Evolutionary conservation across 2,888 invertebrate genomes (phyloP).

Genomic region (Mamestra brassicae): DNA sequence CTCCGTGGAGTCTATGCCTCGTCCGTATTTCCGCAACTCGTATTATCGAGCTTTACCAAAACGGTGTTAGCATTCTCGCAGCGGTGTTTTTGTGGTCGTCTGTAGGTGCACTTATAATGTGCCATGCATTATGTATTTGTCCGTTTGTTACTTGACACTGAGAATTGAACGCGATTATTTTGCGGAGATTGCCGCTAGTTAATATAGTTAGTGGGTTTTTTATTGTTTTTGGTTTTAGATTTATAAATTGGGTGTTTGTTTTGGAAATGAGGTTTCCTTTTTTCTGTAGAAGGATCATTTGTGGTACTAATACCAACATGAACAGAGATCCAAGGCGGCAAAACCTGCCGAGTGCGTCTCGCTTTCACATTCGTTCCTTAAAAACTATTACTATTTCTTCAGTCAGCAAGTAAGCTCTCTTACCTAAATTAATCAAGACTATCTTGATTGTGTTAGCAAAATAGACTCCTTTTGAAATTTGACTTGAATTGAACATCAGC

Average conservation of each 20-base stretch:
- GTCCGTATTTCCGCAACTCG: slow-evolving; percentile 44
- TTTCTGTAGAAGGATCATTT: neutral
- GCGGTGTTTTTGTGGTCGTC: slow-evolving; percentile 63
- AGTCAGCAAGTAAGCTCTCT: neutral
- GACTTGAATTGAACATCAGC: slow-evolving; percentile 13
- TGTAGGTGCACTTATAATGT: slow-evolving; percentile 69
- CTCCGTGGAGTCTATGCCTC: slow-evolving; percentile 22
- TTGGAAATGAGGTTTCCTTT: neutral
- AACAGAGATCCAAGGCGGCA: neutral
- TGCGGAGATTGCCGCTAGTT: slow-evolving; percentile 53
- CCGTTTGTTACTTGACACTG: slow-evolving; percentile 65
- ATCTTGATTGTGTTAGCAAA: neutral
- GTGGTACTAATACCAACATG: neutral
- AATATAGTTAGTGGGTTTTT: slow-evolving; percentile 31
- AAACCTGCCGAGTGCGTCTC: neutral
- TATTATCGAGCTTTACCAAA: slow-evolving; percentile 73
- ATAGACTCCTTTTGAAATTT: neutral
- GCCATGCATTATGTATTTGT: slow-evolving; percentile 80
- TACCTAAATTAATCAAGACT: neutral
- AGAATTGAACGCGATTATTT: slow-evolving; percentile 62
- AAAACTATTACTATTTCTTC: neutral
- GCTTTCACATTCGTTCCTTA: too few species aligned
- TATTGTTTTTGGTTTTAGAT: slow-evolving; percentile 35
- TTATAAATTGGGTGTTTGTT: slow-evolving; percentile 24
- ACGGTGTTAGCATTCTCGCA: slow-evolving; percentile 75